A percentile compares a stretch with the other conserved stretches of the same genome.
Conservation (phyloP, 2,113 vertebrate genomes). For the Neolamprologus sp. region DNA sequence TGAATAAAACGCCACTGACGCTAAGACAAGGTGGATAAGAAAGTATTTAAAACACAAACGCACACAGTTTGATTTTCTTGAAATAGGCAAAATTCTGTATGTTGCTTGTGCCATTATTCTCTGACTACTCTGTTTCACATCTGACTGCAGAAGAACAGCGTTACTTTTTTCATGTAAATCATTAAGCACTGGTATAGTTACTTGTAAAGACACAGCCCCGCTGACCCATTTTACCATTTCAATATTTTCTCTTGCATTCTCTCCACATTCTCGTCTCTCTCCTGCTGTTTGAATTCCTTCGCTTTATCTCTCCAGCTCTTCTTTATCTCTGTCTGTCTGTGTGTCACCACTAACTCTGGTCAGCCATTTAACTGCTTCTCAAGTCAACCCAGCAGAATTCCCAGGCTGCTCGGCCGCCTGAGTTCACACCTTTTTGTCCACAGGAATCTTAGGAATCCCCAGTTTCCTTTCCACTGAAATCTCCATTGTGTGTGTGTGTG, state of each 20-base stretch:
- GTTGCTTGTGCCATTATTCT: background rate
- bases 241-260: background rate
- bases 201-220: background rate
- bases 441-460: conserved; percentile 71
- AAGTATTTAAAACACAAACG: background rate
- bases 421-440: conserved; percentile 71
- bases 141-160: background rate
- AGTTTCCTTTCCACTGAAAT: conserved; percentile 57
- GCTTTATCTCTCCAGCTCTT: background rate
- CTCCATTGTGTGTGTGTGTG: conserved; percentile 48
- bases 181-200: background rate
- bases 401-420: conserved; percentile 51
- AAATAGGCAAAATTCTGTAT: background rate
- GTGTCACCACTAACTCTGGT: conserved; percentile 25
- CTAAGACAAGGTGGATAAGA: background rate
- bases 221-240: background rate
- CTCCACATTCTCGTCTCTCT: background rate
- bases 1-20: background rate
- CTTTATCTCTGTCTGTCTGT: background rate
- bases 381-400: conserved; percentile 37
- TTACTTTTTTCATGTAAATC: background rate
- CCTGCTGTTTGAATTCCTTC: background rate
- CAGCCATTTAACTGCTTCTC: conserved; percentile 36
- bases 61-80: background rate
- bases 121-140: background rate